Evolutionary conservation across 2,888 invertebrate genomes (phyloP).

Genomic region (Zaprionus obscuricornis): DNA sequence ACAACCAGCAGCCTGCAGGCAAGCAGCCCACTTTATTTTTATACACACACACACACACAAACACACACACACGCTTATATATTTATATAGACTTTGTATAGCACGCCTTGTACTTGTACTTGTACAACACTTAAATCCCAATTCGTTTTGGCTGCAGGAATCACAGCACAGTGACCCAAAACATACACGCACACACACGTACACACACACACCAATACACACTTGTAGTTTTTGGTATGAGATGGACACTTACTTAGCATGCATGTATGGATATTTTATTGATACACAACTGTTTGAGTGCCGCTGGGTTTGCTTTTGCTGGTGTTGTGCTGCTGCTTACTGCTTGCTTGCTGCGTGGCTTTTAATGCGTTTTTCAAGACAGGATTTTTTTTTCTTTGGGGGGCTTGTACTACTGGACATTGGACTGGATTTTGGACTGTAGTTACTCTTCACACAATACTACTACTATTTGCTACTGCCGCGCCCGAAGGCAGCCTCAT

Average conservation of each 20-base stretch:
- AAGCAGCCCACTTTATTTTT: constrained; percentile 63
- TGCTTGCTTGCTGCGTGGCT: constrained; percentile 52
- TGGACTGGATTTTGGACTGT: constrained; percentile 14
- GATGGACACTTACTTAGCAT: constrained; percentile 71
- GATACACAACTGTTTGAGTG: constrained; percentile 68
- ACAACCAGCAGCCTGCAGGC: constrained; percentile 42
- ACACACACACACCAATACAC: constrained; percentile 14
- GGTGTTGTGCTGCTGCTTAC: not conserved
- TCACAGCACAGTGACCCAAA: constrained; percentile 64
- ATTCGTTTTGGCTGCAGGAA: constrained; percentile 68
- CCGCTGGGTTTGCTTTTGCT: constrained; percentile 38
- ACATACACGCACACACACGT: constrained; percentile 23
- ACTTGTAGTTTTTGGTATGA: not conserved
- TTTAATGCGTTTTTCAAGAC: constrained; percentile 62
- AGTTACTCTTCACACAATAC: too few species aligned
- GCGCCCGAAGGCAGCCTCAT: constrained; percentile 27
- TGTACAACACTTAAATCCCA: constrained; percentile 74
- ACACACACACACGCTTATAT: not conserved
- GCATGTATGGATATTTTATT: constrained; percentile 78
- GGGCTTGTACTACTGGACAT: not conserved
- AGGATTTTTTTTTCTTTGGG: too few species aligned
- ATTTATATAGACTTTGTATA: constrained; percentile 4
- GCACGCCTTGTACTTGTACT: constrained; percentile 61
- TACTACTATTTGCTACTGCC: too few species aligned
- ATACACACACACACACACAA: constrained; percentile 28